Evolutionary conservation across 1,140 invertebrate species (phyloP).

Genomic region (Octopus sinensis): DNA sequence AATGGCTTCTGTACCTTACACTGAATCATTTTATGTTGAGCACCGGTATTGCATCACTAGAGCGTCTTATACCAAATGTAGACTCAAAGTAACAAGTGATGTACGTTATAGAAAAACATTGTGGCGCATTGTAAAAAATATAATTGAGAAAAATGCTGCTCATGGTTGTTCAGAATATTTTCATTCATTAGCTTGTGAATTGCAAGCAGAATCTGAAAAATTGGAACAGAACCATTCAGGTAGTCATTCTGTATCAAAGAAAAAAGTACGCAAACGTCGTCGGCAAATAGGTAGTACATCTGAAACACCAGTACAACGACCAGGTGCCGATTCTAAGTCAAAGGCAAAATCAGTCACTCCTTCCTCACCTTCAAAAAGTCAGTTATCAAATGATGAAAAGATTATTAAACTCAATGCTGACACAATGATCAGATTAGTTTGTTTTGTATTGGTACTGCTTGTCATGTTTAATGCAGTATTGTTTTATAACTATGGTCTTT

Average conservation of each 20-base stretch:
- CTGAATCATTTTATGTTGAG: slow-evolving; percentile 83
- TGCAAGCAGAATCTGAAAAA: slow-evolving; percentile 32
- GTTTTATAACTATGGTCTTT: slow-evolving; percentile 74
- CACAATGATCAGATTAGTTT: slow-evolving; percentile 38
- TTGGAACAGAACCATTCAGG: slow-evolving; percentile 28
- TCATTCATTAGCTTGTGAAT: slow-evolving; percentile 53
- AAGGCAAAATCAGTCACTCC: slow-evolving; percentile 20
- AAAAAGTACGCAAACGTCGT: slow-evolving; percentile 36
- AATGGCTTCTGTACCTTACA: slow-evolving; percentile 86
- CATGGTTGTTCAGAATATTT: slow-evolving; percentile 76
- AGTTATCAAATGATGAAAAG: slow-evolving; percentile 27
- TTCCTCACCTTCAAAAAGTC: slow-evolving; percentile 31
- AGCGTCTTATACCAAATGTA: slow-evolving; percentile 60
- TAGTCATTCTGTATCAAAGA: slow-evolving; percentile 30
- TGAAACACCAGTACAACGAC: slow-evolving; percentile 21
- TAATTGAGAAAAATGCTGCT: slow-evolving; percentile 86
- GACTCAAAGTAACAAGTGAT: slow-evolving; percentile 63
- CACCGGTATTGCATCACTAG: slow-evolving; percentile 82
- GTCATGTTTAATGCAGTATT: slow-evolving; percentile 74
- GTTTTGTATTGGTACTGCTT: slow-evolving; percentile 62
- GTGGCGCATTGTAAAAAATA: slow-evolving; percentile 83
- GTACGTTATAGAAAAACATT: slow-evolving; percentile 86
- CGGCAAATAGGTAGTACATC: slow-evolving; percentile 23
- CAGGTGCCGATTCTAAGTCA: slow-evolving; percentile 19
- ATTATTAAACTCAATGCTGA: slow-evolving; percentile 40